phyloP scores from a whole-genome alignment of 1,140 invertebrate genomes.

The Archivesica marissinica region DNA sequence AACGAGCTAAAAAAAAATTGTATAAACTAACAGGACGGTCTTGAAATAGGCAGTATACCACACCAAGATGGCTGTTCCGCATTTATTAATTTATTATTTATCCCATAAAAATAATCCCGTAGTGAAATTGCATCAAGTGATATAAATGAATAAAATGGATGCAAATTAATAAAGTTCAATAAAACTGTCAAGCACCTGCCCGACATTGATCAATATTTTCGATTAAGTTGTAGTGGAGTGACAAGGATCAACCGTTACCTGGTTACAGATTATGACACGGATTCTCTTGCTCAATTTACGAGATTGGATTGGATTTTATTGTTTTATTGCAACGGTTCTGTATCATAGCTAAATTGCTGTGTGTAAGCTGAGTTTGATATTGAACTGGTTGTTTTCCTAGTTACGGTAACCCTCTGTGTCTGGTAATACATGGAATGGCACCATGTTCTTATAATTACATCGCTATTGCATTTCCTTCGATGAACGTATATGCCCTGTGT shows the following conservation, averaged over 20 bases:
- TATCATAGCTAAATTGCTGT: conserved; percentile 50
- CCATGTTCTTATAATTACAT: no score
- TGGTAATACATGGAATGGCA: background rate
- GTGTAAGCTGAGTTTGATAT: conserved; percentile 52
- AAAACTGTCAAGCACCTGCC: conserved; percentile 62
- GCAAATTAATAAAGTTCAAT: conserved; percentile 63
- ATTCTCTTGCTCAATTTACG: conserved; percentile 55
- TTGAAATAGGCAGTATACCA: no score
- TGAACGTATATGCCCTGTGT: no score
- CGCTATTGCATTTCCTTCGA: no score
- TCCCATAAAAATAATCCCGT: conserved; percentile 14
- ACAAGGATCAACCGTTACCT: conserved; percentile 57
- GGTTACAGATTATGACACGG: conserved; percentile 58
- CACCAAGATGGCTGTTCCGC: no score
- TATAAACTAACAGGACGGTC: no score
- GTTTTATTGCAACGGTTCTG: conserved; percentile 62
- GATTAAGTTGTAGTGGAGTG: conserved; percentile 59
- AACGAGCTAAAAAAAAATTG: no score
- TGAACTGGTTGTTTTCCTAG: conserved; percentile 46
- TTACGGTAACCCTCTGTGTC: background rate
- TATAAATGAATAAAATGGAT: conserved; percentile 57
- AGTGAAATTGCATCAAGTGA: conserved; percentile 25
- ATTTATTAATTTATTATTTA: conserved; percentile 46
- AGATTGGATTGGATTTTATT: conserved; percentile 58
- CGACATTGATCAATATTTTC: conserved; percentile 60